A percentile compares a stretch with the other conserved stretches of the same genome.
Evolutionary conservation across 2,888 invertebrate genomes (phyloP).

Genomic region (Phytoseiulus persimilis): DNA sequence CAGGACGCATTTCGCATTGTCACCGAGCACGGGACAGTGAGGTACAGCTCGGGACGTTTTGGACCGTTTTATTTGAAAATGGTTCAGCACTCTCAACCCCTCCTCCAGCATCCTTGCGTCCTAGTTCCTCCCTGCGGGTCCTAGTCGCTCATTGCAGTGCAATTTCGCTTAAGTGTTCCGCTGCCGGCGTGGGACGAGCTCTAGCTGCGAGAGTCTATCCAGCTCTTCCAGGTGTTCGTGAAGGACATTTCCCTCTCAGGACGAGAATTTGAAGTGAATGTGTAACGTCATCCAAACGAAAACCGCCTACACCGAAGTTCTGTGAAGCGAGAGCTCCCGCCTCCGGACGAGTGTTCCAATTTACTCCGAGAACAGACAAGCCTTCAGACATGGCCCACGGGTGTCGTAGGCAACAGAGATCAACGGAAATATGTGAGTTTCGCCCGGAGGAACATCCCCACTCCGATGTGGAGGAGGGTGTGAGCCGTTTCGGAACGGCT

Average conservation of each 20-base stretch:
- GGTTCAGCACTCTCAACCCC: neutral
- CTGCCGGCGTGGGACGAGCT: neutral
- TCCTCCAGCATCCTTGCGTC: neutral
- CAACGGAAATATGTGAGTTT: neutral
- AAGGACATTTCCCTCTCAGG: neutral
- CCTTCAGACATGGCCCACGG: neutral
- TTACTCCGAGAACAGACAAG: neutral
- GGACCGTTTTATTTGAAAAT: neutral
- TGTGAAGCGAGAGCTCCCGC: neutral
- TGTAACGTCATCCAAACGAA: neutral
- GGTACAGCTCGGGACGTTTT: neutral
- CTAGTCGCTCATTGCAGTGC: neutral
- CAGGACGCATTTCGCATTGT: neutral
- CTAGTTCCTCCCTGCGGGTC: neutral
- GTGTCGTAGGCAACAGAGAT: neutral
- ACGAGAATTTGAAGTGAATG: neutral
- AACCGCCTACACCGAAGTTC: neutral
- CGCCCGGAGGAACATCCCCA: neutral
- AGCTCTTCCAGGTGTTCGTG: neutral
- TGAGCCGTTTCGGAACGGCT: too few species aligned
- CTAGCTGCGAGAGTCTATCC: neutral
- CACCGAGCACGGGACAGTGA: neutral
- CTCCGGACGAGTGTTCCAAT: neutral
- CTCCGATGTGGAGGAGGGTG: too few species aligned
- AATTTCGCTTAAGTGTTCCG: neutral